phyloP scores from a whole-genome alignment of 2,113 vertebrate species.

The Xiphophorus hellerii region DNA sequence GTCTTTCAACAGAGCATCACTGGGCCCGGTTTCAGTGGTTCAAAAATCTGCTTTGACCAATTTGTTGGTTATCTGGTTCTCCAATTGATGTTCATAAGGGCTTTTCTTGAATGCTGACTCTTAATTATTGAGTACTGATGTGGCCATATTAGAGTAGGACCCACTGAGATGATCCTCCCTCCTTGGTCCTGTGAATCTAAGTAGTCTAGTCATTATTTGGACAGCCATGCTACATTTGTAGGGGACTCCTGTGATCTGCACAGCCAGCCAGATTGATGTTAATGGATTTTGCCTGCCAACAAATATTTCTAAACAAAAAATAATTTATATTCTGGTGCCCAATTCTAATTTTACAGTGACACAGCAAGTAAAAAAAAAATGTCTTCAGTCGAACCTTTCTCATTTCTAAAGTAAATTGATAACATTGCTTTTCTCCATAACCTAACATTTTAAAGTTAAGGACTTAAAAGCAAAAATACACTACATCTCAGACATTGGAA shows the following conservation, averaged over 20 bases:
- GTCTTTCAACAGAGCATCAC: no score
- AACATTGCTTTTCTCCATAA: conserved; percentile 33
- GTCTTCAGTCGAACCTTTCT: conserved; percentile 17
- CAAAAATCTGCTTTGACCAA: no score
- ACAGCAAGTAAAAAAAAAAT: conserved; percentile 11
- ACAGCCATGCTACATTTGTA: not conserved
- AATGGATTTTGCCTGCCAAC: not conserved
- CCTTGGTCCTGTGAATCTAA: no score
- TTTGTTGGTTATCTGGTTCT: no score
- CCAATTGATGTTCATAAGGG: no score
- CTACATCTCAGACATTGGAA: conserved; percentile 14
- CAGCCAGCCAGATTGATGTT: not conserved
- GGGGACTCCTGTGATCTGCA: not conserved
- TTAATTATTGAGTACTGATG: no score
- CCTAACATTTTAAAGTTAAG: conserved; percentile 52
- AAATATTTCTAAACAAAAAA: not conserved
- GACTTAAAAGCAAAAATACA: conserved; percentile 31
- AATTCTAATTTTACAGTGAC: not conserved
- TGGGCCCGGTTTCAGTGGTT: no score
- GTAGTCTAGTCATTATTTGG: not conserved
- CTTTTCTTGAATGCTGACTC: no score
- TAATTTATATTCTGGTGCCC: not conserved
- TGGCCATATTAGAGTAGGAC: no score
- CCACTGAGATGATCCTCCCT: no score
- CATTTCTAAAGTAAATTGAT: conserved; percentile 31